phyloP scores from a whole-genome alignment of 2,888 invertebrate genomes.

The Tholera decimalis region DNA sequence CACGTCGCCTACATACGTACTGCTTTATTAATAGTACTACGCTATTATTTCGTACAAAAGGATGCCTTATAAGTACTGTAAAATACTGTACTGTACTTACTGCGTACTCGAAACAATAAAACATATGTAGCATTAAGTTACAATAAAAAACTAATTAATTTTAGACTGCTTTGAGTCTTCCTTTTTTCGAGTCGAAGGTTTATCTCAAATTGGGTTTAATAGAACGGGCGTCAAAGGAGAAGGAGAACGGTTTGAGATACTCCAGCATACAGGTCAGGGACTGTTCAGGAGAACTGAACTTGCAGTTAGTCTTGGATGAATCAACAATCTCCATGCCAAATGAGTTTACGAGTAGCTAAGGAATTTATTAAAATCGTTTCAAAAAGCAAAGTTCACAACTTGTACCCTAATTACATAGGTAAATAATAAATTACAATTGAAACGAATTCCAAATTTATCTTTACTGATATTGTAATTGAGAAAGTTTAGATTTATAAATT shows the following conservation, averaged over 20 bases:
- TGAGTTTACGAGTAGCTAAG: no score
- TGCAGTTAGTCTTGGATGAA: not conserved
- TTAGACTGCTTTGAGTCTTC: not conserved
- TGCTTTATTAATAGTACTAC: slow-evolving; percentile 58
- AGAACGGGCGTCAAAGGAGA: not conserved
- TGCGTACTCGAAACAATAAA: slow-evolving; percentile 47
- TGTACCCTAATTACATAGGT: no score
- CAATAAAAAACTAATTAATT: not conserved
- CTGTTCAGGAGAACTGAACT: not conserved
- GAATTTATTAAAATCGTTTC: no score
- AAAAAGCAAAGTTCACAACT: no score
- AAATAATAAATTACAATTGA: no score
- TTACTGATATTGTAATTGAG: no score
- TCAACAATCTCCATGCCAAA: not conserved
- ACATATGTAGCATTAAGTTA: slow-evolving; percentile 27
- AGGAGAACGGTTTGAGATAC: not conserved
- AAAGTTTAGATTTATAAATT: no score
- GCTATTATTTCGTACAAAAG: slow-evolving; percentile 59
- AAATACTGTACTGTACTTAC: no score
- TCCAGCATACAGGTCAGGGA: not conserved
- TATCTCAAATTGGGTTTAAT: no score
- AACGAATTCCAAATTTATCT: no score
- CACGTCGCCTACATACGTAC: slow-evolving; percentile 58
- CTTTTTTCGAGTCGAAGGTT: not conserved
- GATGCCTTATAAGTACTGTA: slow-evolving; percentile 44